phyloP scores from a whole-genome alignment of 2,888 invertebrate species.

The Andrena bucephala region DNA sequence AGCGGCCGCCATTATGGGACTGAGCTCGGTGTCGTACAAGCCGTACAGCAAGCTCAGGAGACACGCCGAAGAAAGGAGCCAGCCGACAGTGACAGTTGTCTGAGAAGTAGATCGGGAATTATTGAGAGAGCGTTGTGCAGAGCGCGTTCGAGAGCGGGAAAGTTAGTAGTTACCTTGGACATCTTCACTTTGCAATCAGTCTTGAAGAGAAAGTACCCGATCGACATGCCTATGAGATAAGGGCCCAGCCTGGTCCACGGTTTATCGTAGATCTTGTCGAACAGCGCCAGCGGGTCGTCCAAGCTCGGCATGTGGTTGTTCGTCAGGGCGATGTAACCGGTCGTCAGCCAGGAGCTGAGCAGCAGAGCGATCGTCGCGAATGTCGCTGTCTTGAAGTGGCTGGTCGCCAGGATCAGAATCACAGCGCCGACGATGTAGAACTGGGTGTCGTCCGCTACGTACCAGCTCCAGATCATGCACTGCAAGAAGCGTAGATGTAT shows the following conservation, averaged over 20 bases:
- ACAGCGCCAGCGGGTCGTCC: conserved; percentile 93
- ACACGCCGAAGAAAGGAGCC: conserved; percentile 89
- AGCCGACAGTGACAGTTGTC: conserved; percentile 89
- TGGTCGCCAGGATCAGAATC: conserved; percentile 92
- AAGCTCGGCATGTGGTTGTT: conserved; percentile 92
- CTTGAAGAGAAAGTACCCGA: conserved; percentile 93
- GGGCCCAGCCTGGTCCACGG: conserved; percentile 95
- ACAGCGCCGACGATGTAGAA: conserved; percentile 94
- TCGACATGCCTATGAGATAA: conserved; percentile 93
- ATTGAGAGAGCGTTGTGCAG: not conserved
- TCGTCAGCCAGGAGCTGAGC: conserved; percentile 92
- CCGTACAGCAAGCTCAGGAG: conserved; percentile 92
- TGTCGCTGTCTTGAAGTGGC: conserved; percentile 92
- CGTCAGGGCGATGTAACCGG: conserved; percentile 92
- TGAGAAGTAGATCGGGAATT: conserved; percentile 79
- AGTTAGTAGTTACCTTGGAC: conserved; percentile 86
- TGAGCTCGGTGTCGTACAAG: conserved; percentile 90
- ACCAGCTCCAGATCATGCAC: conserved; percentile 98
- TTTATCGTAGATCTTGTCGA: conserved; percentile 96
- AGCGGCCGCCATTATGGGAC: conserved; percentile 90
- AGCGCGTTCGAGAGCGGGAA: not conserved
- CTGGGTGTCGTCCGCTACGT: conserved; percentile 94
- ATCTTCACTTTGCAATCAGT: conserved; percentile 92
- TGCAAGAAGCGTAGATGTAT: conserved; percentile 82
- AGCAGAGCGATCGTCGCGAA: conserved; percentile 89